A percentile compares a stretch with the other conserved stretches of the same genome.
These are phyloP conservation scores for Tetramorium alpestre DNA, from an alignment of 1,140 invertebrate species.

Conservation along the genomic window DNA sequence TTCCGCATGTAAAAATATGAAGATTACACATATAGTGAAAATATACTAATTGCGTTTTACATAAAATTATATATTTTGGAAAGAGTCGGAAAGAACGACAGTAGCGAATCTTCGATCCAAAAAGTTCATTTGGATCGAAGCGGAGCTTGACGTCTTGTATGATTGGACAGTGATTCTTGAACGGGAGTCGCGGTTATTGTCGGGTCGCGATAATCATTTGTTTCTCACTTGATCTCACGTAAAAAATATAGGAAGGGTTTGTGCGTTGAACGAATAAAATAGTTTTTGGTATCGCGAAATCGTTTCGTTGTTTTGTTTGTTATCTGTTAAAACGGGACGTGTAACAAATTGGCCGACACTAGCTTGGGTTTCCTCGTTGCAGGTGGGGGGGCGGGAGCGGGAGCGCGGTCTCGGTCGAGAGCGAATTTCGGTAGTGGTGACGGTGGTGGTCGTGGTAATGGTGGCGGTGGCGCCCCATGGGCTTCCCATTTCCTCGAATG, in stretches of 20 bases:
- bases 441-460: slow-evolving; percentile 55
- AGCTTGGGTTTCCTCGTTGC: slow-evolving; percentile 85
- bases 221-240: neutral
- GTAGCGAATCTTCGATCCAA: slow-evolving; percentile 71
- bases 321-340: slow-evolving; percentile 74
- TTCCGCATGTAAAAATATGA: slow-evolving; percentile 27
- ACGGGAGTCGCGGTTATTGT: slow-evolving; percentile 20
- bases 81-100: slow-evolving; percentile 14
- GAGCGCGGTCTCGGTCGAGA: slow-evolving; percentile 80
- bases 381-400: slow-evolving; percentile 83
- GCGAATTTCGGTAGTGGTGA: slow-evolving; percentile 71
- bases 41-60: neutral
- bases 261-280: slow-evolving; percentile 7
- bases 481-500: slow-evolving; percentile 83
- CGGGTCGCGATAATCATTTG: neutral
- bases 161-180: slow-evolving; percentile 61
- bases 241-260: slow-evolving; percentile 33
- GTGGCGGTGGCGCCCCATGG: slow-evolving; percentile 74
- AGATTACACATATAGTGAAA: neutral
- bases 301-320: slow-evolving; percentile 73
- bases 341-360: slow-evolving; percentile 79
- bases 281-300: slow-evolving; percentile 45
- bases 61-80: slow-evolving; percentile 40
- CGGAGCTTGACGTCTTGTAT: slow-evolving; percentile 56
- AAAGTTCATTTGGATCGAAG: slow-evolving; percentile 68